A percentile compares a stretch with the other conserved stretches of the same genome.
phyloP scores from a whole-genome alignment of 92 coral and sea anemone species.

The Phenganax stokvisi region DNA sequence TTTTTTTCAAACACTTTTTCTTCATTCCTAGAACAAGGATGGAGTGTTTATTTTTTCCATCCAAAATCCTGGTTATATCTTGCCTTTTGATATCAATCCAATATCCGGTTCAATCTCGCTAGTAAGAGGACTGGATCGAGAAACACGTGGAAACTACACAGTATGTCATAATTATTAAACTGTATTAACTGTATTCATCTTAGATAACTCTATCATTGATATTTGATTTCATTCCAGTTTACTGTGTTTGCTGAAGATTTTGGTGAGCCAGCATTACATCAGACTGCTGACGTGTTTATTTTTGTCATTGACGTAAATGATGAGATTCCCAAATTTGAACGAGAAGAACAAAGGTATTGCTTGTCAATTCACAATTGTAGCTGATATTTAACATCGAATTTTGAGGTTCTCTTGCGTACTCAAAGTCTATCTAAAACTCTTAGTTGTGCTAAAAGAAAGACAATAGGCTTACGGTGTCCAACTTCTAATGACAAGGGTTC shows the following conservation, averaged over 20 bases:
- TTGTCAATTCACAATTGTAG: neutral
- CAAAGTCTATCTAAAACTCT: too few relatives aligned
- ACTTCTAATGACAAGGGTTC: too few relatives aligned
- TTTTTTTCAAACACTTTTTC: neutral
- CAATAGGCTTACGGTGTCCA: too few relatives aligned
- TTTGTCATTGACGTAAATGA: slow-evolving; percentile 72
- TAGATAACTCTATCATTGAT: neutral
- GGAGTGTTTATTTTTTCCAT: slow-evolving; percentile 31
- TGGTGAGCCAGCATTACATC: slow-evolving; percentile 40
- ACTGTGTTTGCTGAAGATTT: slow-evolving; percentile 59
- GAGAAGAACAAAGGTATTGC: neutral
- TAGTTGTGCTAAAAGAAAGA: too few relatives aligned
- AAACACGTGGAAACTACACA: slow-evolving; percentile 59
- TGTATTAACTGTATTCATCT: too few relatives aligned
- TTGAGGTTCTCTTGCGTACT: too few relatives aligned
- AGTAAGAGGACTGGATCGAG: slow-evolving; percentile 65
- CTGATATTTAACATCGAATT: too few relatives aligned
- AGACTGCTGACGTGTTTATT: slow-evolving; percentile 44
- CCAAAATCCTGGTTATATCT: slow-evolving; percentile 56
- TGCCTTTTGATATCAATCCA: slow-evolving; percentile 68
- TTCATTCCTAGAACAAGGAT: slow-evolving; percentile 9
- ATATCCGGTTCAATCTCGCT: slow-evolving; percentile 64
- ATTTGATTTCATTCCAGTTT: slow-evolving; percentile 48
- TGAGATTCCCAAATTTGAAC: slow-evolving; percentile 48
- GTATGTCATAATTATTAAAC: slow-evolving; percentile 46